phyloP scores from a whole-genome alignment of 2,113 vertebrate genomes.

The Nesogale talazaci region DNA sequence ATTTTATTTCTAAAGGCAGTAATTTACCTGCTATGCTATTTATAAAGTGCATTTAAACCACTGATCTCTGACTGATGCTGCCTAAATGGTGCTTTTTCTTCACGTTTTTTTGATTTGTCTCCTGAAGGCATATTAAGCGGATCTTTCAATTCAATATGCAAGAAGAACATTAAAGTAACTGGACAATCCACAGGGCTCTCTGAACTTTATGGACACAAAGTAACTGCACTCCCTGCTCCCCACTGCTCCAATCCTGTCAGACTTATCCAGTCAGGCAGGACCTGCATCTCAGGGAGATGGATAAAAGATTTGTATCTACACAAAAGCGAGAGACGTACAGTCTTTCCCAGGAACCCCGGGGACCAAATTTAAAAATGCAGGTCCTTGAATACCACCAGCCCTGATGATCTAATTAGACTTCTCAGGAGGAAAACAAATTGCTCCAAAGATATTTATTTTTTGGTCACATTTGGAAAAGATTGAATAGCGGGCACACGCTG shows the following conservation, averaged over 20 bases:
- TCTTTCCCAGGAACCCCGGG: background rate
- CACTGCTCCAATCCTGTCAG: background rate
- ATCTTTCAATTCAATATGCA: background rate
- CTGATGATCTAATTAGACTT: background rate
- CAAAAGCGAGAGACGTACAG: background rate
- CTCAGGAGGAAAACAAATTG: background rate
- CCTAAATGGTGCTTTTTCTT: background rate
- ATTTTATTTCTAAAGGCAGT: conserved; percentile 45
- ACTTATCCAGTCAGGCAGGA: background rate
- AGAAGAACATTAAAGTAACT: background rate
- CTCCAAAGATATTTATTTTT: background rate
- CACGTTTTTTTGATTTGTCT: background rate
- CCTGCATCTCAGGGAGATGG: background rate
- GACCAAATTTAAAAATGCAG: background rate
- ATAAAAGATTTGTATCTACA: no score
- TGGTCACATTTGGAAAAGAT: background rate
- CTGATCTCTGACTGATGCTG: background rate
- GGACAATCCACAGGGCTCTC: background rate
- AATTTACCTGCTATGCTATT: conserved; percentile 42
- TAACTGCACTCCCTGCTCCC: no score
- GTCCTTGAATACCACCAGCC: background rate
- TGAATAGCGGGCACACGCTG: background rate
- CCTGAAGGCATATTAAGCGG: background rate
- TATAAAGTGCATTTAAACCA: conserved; percentile 40
- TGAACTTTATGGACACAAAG: background rate